Percentiles rank a stretch among this genome's conserved stretches.
Conservation (phyloP, 2,888 invertebrate species). For the Ernsta delagoae region DNA sequence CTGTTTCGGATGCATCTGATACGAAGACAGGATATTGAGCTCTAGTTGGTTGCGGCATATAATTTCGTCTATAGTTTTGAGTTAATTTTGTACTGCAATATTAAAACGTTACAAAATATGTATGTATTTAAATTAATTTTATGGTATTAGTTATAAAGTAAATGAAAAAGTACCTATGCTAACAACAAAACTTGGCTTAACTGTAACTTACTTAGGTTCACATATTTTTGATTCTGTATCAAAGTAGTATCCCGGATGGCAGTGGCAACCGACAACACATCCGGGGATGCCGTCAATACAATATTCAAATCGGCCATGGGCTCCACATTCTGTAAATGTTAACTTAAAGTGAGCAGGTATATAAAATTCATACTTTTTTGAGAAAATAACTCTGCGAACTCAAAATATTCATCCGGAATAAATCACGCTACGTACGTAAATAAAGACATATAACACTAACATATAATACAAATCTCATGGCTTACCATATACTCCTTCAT, state of each 20-base stretch:
- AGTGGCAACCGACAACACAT: constrained; percentile 78
- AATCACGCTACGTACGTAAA: no score
- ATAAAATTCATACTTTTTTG: no score
- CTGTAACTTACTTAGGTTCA: constrained; percentile 65
- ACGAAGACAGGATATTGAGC: constrained; percentile 37
- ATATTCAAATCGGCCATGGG: constrained; percentile 75
- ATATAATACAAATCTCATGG: not conserved
- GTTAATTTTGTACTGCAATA: constrained; percentile 65
- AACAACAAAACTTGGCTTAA: no score
- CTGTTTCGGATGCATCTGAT: constrained; percentile 39
- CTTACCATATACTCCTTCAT: constrained; percentile 42
- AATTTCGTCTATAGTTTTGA: constrained; percentile 54
- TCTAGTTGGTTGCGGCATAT: constrained; percentile 51
- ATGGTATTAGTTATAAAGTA: no score
- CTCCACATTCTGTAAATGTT: constrained; percentile 65
- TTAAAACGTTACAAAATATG: constrained; percentile 5
- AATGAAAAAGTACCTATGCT: no score
- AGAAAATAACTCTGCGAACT: no score
- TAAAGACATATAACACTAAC: no score
- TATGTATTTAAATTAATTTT: not conserved
- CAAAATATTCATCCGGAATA: no score
- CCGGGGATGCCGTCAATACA: constrained; percentile 71
- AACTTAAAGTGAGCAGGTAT: not conserved
- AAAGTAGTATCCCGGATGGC: constrained; percentile 77
- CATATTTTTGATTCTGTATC: constrained; percentile 77